Conservation (phyloP, 2,888 invertebrate species). For the Tubulanus polymorphus region DNA sequence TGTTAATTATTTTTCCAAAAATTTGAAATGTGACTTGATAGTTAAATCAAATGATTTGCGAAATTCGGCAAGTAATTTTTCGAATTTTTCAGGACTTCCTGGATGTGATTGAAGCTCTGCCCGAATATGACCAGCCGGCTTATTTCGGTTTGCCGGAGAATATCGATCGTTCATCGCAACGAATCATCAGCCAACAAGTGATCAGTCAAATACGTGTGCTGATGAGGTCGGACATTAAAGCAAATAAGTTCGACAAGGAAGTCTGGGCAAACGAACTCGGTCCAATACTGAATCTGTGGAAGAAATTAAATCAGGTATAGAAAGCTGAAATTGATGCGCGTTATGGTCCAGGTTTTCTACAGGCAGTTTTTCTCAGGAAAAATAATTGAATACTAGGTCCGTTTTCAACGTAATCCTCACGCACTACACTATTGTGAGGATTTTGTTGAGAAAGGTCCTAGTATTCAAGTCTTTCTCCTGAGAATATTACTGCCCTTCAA, state of each 20-base stretch:
- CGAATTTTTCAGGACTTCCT: constrained; percentile 64
- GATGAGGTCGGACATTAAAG: constrained; percentile 53
- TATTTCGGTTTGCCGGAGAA: constrained; percentile 83
- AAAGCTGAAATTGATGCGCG: not conserved
- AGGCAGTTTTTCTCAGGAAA: no score
- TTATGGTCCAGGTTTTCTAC: no score
- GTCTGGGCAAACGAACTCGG: constrained; percentile 63
- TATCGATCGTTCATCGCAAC: constrained; percentile 79
- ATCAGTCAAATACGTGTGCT: constrained; percentile 62
- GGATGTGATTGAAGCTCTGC: constrained; percentile 64
- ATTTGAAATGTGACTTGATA: no score
- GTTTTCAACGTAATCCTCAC: no score
- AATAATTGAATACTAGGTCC: no score
- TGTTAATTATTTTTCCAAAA: no score
- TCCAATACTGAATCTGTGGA: constrained; percentile 79
- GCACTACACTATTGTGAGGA: no score
- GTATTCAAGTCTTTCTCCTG: no score
- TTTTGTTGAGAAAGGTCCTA: no score
- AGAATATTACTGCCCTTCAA: no score
- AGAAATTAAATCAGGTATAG: constrained; percentile 63
- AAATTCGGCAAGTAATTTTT: no score
- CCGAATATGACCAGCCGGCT: constrained; percentile 70
- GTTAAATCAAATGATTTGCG: no score
- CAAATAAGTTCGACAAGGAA: constrained; percentile 56
- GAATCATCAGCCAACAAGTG: constrained; percentile 62